Percentiles rank a stretch among this genome's conserved stretches.
Evolutionary conservation across 2,113 vertebrate genomes (phyloP).

Genomic region (Cichladusa arquata): DNA sequence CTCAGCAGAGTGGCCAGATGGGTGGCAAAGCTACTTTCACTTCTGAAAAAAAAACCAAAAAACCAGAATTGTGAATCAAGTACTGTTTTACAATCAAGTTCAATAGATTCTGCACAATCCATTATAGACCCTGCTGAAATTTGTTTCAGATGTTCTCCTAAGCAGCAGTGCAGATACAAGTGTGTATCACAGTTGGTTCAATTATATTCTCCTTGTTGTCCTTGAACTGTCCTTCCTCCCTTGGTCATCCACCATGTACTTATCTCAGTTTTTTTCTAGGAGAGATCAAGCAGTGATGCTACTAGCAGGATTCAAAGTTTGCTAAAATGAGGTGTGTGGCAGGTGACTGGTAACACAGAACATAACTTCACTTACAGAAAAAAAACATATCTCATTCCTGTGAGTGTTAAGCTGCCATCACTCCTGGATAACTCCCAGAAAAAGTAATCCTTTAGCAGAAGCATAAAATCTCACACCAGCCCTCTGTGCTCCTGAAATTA

Average conservation of each 20-base stretch:
- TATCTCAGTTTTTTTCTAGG: neutral
- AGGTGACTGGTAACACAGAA: neutral
- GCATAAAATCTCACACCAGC: neutral
- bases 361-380: accelerated
- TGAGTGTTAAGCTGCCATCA: neutral
- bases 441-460: neutral
- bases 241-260: neutral
- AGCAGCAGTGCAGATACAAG: neutral
- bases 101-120: neutral
- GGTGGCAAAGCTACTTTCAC: neutral
- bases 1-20: neutral
- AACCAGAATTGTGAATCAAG: neutral
- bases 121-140: neutral
- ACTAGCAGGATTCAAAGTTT: neutral
- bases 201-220: neutral
- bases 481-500: neutral
- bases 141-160: neutral
- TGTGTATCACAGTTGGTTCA: neutral
- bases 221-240: neutral
- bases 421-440: neutral
- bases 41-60: neutral
- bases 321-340: neutral
- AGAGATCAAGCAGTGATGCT: neutral
- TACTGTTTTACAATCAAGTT: neutral
- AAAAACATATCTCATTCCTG: neutral